Evolutionary conservation across 2,113 vertebrate genomes (phyloP).

Genomic region (Oreotrochilus melanogaster): DNA sequence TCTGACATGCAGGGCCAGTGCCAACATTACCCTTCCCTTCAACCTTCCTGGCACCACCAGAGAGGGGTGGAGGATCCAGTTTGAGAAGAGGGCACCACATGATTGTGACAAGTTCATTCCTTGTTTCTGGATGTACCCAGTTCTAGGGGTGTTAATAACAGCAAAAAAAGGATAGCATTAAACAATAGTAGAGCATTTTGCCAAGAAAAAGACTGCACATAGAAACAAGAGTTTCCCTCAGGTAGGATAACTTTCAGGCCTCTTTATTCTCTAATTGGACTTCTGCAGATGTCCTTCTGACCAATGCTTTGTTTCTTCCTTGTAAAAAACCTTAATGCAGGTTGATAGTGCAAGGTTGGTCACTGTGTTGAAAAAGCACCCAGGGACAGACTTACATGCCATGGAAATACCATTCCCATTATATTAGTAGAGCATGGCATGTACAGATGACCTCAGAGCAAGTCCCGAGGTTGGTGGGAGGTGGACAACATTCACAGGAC

Average conservation of each 20-base stretch:
- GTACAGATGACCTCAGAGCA: background rate
- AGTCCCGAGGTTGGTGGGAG: background rate
- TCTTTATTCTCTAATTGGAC: background rate
- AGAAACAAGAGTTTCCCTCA: background rate
- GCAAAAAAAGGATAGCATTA: background rate
- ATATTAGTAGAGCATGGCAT: background rate
- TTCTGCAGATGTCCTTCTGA: background rate
- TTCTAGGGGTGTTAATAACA: background rate
- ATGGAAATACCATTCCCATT: background rate
- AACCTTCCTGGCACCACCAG: background rate
- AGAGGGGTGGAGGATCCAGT: background rate
- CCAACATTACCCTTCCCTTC: background rate
- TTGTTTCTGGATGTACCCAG: background rate
- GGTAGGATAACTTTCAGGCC: background rate
- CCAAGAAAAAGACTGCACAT: background rate
- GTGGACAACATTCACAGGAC: background rate
- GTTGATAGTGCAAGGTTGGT: background rate
- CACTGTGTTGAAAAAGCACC: rapidly evolving
- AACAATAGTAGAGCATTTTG: background rate
- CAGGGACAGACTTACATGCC: too few relatives aligned
- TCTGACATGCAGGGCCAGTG: background rate
- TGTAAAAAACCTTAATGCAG: background rate
- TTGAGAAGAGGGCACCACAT: background rate
- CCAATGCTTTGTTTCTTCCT: background rate
- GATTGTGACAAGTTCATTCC: background rate